Evolutionary conservation across 1,140 invertebrate genomes (phyloP).

Genomic region (Tetramorium alpestre): DNA sequence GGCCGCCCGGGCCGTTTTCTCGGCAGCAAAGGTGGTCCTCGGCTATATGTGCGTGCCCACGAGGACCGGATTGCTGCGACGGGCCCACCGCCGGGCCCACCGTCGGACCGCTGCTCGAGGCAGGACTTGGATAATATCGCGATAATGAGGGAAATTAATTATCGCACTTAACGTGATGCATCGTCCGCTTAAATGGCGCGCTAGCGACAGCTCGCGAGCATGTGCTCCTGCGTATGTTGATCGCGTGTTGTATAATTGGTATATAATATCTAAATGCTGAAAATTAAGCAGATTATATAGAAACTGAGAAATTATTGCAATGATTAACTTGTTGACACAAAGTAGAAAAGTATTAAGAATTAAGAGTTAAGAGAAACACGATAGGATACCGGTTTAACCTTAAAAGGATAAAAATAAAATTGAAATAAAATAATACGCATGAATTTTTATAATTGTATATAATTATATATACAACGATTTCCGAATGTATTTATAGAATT

Average conservation of each 20-base stretch:
- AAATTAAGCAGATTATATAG: slow-evolving; percentile 11
- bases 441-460: not conserved
- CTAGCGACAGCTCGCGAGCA: slow-evolving; percentile 6
- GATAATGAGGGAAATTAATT: slow-evolving; percentile 58
- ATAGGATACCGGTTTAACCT: not conserved
- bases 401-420: not conserved
- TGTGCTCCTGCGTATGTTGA: not conserved
- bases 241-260: slow-evolving; percentile 13
- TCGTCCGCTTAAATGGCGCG: slow-evolving; percentile 20
- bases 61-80: slow-evolving; percentile 12
- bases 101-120: slow-evolving; percentile 1
- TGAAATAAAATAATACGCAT: not conserved
- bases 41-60: slow-evolving; percentile 12
- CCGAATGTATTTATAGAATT: not conserved
- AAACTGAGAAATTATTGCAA: slow-evolving; percentile 10
- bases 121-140: slow-evolving; percentile 50
- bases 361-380: not conserved
- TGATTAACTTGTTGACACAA: not conserved
- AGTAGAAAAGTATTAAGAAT: not conserved
- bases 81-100: slow-evolving; percentile 13
- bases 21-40: slow-evolving; percentile 44
- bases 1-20: slow-evolving; percentile 42
- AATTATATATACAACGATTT: not conserved
- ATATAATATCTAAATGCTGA: slow-evolving; percentile 20
- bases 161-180: slow-evolving; percentile 44